Evolutionary conservation across 2,113 vertebrate species (phyloP).

Genomic region (Corvus cornix): DNA sequence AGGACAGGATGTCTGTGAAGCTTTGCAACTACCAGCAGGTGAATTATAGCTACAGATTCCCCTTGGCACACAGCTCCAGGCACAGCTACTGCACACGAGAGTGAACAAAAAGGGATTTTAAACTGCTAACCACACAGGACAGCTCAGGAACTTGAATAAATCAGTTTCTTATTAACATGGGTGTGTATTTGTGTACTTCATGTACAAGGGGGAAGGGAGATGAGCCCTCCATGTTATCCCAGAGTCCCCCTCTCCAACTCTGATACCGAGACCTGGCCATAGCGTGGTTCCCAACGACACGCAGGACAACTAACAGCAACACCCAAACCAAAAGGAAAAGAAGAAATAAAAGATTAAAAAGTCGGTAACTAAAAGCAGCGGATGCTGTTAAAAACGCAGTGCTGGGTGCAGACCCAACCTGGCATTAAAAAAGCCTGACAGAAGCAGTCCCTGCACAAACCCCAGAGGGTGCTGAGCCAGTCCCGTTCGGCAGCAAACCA

Average conservation of each 20-base stretch:
- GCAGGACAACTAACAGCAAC: conserved; percentile 16
- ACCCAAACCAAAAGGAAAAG: conserved; percentile 42
- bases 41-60: conserved; percentile 1
- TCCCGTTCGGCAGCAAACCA: conserved; percentile 32
- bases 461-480: conserved; percentile 4
- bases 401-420: conserved; percentile 31
- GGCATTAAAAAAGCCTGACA: not conserved
- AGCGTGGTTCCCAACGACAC: not conserved
- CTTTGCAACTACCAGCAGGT: not conserved
- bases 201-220: not conserved
- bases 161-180: not conserved
- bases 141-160: conserved; percentile 10
- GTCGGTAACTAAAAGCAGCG: conserved; percentile 25
- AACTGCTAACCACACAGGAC: conserved; percentile 17
- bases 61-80: conserved; percentile 64
- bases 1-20: not conserved
- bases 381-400: conserved; percentile 47
- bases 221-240: not conserved
- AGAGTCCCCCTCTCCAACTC: not conserved
- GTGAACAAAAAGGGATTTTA: conserved; percentile 20
- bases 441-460: conserved; percentile 4
- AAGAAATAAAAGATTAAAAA: conserved; percentile 52
- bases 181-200: not conserved
- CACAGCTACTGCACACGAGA: conserved; percentile 40
- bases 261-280: conserved; percentile 5